These are phyloP conservation scores for Ladona fulva DNA, from an alignment of 1,140 invertebrate genomes.

Conservation along the genomic window DNA sequence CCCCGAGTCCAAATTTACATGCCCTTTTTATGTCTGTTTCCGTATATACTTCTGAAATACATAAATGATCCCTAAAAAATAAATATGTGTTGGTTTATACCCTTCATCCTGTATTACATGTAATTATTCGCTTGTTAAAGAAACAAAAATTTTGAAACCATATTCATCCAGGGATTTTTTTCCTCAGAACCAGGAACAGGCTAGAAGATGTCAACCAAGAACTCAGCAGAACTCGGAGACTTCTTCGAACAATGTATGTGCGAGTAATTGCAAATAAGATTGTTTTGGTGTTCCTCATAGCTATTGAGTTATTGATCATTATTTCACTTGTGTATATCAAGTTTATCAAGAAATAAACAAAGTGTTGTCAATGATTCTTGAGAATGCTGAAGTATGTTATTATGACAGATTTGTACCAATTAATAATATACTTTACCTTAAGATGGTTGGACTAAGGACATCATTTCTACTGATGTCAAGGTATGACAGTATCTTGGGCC, in stretches of 20 bases:
- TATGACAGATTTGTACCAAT: not conserved
- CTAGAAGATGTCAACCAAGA: conserved; percentile 53
- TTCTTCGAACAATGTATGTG: conserved; percentile 49
- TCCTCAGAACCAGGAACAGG: conserved; percentile 35
- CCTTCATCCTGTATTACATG: no score
- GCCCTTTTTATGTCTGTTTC: no score
- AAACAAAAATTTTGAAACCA: no score
- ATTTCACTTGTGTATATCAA: conserved; percentile 47
- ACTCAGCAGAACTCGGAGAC: conserved; percentile 45
- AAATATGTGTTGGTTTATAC: no score
- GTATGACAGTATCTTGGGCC: no score
- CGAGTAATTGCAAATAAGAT: conserved; percentile 58
- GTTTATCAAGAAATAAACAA: conserved; percentile 28
- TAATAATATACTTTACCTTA: no score
- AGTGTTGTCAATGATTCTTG: not conserved
- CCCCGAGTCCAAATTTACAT: no score
- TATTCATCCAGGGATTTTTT: conserved; percentile 24
- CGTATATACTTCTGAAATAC: no score
- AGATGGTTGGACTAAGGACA: no score
- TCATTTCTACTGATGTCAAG: no score
- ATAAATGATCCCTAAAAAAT: no score
- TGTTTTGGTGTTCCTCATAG: conserved; percentile 54
- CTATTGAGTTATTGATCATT: conserved; percentile 52
- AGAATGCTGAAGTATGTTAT: not conserved
- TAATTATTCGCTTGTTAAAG: no score